Evolutionary conservation across 92 coral and sea anemone genomes (phyloP), one percentile per base, ranked within the genome.

Genomic region (Isaurus tuberculatus): DNA sequence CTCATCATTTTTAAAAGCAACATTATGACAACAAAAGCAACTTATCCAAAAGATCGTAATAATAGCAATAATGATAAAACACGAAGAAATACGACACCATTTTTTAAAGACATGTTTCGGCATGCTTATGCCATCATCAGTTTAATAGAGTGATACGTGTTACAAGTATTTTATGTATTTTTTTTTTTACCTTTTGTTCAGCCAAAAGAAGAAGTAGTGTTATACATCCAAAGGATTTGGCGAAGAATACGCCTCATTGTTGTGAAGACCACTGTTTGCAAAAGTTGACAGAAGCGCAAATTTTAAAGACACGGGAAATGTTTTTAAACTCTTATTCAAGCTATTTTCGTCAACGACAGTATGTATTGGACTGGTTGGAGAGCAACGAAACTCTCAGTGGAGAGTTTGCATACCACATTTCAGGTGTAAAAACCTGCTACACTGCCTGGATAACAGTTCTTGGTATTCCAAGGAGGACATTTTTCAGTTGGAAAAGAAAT

Each of bases 311-410:
- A 9, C 78, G 94, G 37, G 78, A 79, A 13, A 79, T 61, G 36
- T 91, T 87, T 72, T 77, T 75, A 16, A 75, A 34, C 8, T 25
- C 80, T 0, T 66, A 84, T 26, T 78, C 89, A 19, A 84, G 81
- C 23, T 84, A 84, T 31, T 91, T 72, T 43, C 43, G n/a, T 1
- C 94, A 91, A 60, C 70, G 91, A 43, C 79, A 73, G 44, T 83
- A 72, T 77, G 32, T 84, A 33, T 65, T 91, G 6, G 85, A 91
- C 16, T 91, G 94, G 94, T 86, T 91, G 17, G 80, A 84, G 63
- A 20, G 31, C 19, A 80, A 91, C 65, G 86, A 91, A 49, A 86
- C 83, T 9, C 68, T 83, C 32, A 26, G 8, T 19, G 90, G 90
- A 15, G 90, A 86, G 16, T 86, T 90, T 75, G 43, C 72, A 2